phyloP scores from a whole-genome alignment of 2,888 invertebrate genomes.

The Eupithecia vulgata region DNA sequence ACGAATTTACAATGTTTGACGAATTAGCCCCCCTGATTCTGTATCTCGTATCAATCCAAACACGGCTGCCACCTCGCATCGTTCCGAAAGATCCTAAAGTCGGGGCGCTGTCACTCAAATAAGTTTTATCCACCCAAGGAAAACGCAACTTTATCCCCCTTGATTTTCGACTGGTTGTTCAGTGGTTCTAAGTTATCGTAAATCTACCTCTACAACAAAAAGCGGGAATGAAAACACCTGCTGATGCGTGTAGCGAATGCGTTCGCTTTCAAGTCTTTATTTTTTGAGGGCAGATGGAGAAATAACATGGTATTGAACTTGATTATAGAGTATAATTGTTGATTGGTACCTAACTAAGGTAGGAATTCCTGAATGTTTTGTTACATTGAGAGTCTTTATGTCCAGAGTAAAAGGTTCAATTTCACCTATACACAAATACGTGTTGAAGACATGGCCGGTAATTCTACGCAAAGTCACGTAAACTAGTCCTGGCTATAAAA shows the following conservation, averaged over 20 bases:
- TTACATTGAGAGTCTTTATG: not conserved
- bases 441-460: too few relatives aligned
- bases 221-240: slow-evolving; percentile 5
- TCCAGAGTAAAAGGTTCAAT: not conserved
- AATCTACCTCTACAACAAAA: not conserved
- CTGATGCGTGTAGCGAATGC: slow-evolving; percentile 3
- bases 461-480: not conserved
- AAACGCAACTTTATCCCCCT: not conserved
- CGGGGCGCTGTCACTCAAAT: not conserved
- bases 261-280: slow-evolving; percentile 7
- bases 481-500: not conserved
- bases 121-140: not conserved
- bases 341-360: too few relatives aligned
- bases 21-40: slow-evolving; percentile 7
- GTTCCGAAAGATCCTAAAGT: not conserved
- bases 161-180: not conserved
- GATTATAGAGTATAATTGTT: not conserved
- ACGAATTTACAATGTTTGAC: slow-evolving; percentile 33
- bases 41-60: not conserved
- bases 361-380: not conserved
- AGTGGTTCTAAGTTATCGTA: not conserved
- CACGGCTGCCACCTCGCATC: not conserved
- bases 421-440: not conserved
- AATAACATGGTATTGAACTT: not conserved
- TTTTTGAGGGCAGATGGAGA: slow-evolving; percentile 7